These are phyloP conservation scores for Prunella strophiata DNA, from an alignment of 2,797 vertebrate genomes.

Conservation along the genomic window DNA sequence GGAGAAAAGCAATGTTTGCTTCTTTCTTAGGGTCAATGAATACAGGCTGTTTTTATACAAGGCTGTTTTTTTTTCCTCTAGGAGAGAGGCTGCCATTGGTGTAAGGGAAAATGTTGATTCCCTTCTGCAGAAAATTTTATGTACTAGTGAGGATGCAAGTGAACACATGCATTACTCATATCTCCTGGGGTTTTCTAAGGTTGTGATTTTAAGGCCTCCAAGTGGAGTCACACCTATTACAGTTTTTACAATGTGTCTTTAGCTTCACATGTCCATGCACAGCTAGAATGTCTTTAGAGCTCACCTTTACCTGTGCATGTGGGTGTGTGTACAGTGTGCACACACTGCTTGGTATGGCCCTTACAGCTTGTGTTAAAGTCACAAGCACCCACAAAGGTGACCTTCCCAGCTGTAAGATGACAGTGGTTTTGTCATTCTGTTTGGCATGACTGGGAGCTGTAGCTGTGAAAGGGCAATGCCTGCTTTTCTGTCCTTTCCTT, in stretches of 20 bases:
- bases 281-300: background rate
- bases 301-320: background rate
- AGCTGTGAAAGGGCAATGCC: background rate
- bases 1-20: background rate
- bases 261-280: background rate
- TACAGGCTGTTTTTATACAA: background rate
- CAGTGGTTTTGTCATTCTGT: background rate
- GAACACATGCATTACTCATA: background rate
- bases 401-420: background rate
- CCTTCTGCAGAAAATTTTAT: background rate
- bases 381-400: background rate
- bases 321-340: fast-evolving
- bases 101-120: background rate
- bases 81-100: background rate
- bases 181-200: background rate
- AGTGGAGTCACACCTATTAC: background rate
- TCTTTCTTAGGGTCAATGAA: background rate
- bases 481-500: background rate
- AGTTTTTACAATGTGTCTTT: background rate
- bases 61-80: background rate
- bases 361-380: background rate
- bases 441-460: background rate
- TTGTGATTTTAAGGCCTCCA: background rate
- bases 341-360: background rate
- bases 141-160: background rate